Percentiles rank a stretch among this genome's conserved stretches.
Conservation (phyloP, 2,113 vertebrate species). For the Thymallus thymallus region DNA sequence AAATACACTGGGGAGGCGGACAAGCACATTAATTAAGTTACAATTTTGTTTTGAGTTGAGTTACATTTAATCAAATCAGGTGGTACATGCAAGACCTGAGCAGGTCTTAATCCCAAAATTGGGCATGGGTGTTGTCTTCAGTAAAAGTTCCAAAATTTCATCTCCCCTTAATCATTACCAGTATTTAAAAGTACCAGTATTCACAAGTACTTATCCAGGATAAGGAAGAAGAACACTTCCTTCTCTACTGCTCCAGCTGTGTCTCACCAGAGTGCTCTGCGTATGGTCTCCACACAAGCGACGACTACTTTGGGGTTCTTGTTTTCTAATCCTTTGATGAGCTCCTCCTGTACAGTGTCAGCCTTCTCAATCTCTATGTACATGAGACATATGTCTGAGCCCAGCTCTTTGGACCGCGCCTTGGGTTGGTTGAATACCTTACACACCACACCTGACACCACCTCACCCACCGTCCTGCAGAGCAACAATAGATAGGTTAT, state of each 20-base stretch:
- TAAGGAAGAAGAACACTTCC: too few species aligned
- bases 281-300: constrained; percentile 87
- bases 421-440: constrained; percentile 99
- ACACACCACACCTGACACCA: constrained; percentile 93
- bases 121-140: too few species aligned
- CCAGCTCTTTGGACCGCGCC: constrained; percentile 93
- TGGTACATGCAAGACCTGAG: too few species aligned
- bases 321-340: constrained; percentile 94
- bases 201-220: too few species aligned
- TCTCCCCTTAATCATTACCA: too few species aligned
- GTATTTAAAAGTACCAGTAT: too few species aligned
- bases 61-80: background rate
- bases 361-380: constrained; percentile 95
- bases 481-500: background rate
- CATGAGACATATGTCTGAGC: constrained; percentile 91
- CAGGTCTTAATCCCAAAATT: too few species aligned
- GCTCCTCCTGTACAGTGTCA: constrained; percentile 92
- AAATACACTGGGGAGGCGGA: constrained; percentile 81
- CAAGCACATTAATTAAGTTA: background rate
- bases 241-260: too few species aligned
- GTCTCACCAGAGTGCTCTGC: constrained; percentile 88
- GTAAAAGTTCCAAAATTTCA: too few species aligned
- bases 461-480: constrained; percentile 77
- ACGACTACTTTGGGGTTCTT: constrained; percentile 97
- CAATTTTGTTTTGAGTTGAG: too few species aligned